Conservation (phyloP, 1,140 invertebrate species). For the Elysia chlorotica region DNA sequence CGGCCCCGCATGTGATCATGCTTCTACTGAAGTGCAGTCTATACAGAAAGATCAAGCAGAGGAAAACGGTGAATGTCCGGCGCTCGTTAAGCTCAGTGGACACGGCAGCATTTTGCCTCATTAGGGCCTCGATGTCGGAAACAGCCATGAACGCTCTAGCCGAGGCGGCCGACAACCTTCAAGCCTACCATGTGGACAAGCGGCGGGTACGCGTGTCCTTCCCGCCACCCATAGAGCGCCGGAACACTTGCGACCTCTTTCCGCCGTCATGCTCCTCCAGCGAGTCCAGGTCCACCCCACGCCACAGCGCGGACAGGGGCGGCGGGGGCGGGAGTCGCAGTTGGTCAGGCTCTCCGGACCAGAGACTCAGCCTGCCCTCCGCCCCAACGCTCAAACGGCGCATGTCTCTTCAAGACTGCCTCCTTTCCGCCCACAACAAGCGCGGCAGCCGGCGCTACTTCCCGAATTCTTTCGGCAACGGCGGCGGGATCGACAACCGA, state of each 20-base stretch:
- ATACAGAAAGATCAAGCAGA: constrained; percentile 41
- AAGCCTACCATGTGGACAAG: no score
- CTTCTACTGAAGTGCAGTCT: constrained; percentile 43
- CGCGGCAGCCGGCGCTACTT: constrained; percentile 1
- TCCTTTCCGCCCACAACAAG: constrained; percentile 16
- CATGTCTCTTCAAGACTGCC: constrained; percentile 29
- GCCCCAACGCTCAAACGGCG: constrained; percentile 9
- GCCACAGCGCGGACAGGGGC: no score
- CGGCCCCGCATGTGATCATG: constrained; percentile 37
- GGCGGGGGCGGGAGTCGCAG: neutral
- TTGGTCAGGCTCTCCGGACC: constrained; percentile 19
- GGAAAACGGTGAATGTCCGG: constrained; percentile 42
- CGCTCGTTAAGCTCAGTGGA: constrained; percentile 46
- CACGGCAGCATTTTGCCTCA: constrained; percentile 33
- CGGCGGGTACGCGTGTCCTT: constrained; percentile 3
- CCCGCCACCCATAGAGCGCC: constrained; percentile 24
- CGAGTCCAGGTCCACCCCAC: neutral
- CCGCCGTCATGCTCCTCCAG: neutral
- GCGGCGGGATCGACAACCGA: neutral
- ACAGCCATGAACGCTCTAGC: constrained; percentile 33
- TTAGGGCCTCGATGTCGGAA: constrained; percentile 43
- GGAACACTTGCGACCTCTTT: constrained; percentile 27
- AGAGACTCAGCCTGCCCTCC: constrained; percentile 10
- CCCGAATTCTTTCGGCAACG: constrained; percentile 3
- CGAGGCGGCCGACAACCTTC: constrained; percentile 8